Evolutionary conservation across 92 coral and sea anemone genomes (phyloP), one percentile per base, ranked within the genome.

Genomic region (Epizoanthus rinbou): DNA sequence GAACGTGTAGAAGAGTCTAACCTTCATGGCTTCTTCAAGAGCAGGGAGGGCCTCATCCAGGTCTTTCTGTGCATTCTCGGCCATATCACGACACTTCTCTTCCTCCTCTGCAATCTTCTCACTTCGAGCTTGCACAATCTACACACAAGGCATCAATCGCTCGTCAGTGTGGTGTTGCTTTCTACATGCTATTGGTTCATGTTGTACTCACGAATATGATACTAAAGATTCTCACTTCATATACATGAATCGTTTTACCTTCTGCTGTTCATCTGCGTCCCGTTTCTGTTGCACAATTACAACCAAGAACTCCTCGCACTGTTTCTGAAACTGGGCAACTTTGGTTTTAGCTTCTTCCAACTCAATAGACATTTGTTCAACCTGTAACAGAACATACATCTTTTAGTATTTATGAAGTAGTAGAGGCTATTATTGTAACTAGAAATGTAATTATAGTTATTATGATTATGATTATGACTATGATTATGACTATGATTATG

Each of bases 251-350:
- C 15, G 5, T 43, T 71, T 56, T 87, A 91, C 99, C 91, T 97
- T 97, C 63, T 97, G 99, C 57, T 97, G 99, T 62, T 97, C 99
- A 85, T 97, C 99, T 15, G 99, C 99, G 79, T 97, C 99, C 82
- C 99, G 87, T 83, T 97, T 97, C 88, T 97, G 98, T 53, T 97
- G 99, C 6, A 97, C 99, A 45, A 97, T 97, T 15, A 94, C 95
- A 75, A 97, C 99, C 74, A 97, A 82, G 67, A 90, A 97, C 86
- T 97, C 99, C 65, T 97, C 99, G 54, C 99, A 96, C 86, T 96
- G 95, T 85, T 96, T 96, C 87, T 97, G 99, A 86, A 97, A 94
- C 87, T 97, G 94, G n/a, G 94, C 98, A 18, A 96, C 99, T 85
- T 94, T 96, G 16, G 91, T 88, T 74, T 96, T 97, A 62, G 97